These are phyloP conservation scores for Habroteleia sp. DNA, from an alignment of 2,888 invertebrate genomes.

Conservation along the genomic window DNA sequence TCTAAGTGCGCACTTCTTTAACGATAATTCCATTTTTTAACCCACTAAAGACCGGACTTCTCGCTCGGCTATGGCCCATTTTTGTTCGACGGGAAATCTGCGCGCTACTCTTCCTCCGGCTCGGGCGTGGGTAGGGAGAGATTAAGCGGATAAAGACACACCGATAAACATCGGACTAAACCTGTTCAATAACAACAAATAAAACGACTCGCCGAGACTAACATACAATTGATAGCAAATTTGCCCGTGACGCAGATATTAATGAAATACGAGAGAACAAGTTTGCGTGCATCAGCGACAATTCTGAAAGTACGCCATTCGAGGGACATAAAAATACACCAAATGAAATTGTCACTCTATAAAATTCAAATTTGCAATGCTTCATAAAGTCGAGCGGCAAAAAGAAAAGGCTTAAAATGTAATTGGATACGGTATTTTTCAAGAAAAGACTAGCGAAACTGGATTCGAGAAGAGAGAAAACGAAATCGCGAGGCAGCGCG, in stretches of 20 bases:
- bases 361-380: slow-evolving; percentile 12
- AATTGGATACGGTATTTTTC: slow-evolving; percentile 1
- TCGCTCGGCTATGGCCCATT: slow-evolving; percentile 54
- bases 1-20: slow-evolving; percentile 71
- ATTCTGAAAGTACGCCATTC: not conserved
- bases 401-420: not conserved
- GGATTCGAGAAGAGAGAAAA: not conserved
- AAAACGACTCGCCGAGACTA: too few species aligned
- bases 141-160: slow-evolving; percentile 30
- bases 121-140: not conserved
- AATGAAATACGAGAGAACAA: not conserved
- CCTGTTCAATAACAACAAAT: not conserved
- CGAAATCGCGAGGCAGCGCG: not conserved
- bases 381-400: slow-evolving; percentile 5
- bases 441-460: not conserved
- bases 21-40: slow-evolving; percentile 72
- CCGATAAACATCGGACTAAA: slow-evolving; percentile 28
- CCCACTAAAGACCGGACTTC: slow-evolving; percentile 60
- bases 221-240: too few species aligned
- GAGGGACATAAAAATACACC: not conserved
- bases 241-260: too few species aligned
- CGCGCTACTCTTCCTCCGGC: slow-evolving; percentile 29
- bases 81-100: slow-evolving; percentile 56
- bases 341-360: slow-evolving; percentile 22
- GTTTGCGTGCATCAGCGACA: too few species aligned